These are phyloP conservation scores for Phrynocephalus guinanensis DNA, from an alignment of 2,797 vertebrate species.

Conservation along the genomic window DNA sequence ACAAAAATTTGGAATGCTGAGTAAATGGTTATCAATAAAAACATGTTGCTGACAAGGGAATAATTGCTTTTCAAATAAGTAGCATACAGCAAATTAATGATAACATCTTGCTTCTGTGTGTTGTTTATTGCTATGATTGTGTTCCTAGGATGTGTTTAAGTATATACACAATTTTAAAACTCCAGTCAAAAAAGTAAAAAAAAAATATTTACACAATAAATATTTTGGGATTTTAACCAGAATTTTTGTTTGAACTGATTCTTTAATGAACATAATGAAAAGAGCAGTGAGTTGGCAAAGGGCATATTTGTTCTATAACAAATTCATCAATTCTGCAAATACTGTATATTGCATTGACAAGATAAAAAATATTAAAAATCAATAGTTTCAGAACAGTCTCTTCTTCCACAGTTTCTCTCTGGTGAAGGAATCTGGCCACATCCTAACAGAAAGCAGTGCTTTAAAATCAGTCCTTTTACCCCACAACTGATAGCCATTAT, in stretches of 20 bases:
- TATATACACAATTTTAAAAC: constrained; percentile 87
- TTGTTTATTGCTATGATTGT: constrained; percentile 91
- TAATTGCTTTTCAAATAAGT: constrained; percentile 77
- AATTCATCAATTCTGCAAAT: constrained; percentile 56
- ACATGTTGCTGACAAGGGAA: constrained; percentile 82
- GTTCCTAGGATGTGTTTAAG: constrained; percentile 84
- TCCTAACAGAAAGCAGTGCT: constrained; percentile 41
- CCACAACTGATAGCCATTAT: constrained; percentile 31
- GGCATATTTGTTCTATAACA: constrained; percentile 45
- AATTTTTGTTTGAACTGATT: constrained; percentile 75
- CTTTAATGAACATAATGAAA: constrained; percentile 70
- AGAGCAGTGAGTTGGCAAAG: constrained; percentile 52
- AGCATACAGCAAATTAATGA: constrained; percentile 81
- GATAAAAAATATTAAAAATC: constrained; percentile 59
- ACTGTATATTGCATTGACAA: constrained; percentile 38
- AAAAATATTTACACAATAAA: constrained; percentile 86
- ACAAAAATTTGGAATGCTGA: constrained; percentile 97
- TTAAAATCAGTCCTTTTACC: neutral
- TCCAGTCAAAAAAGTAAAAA: constrained; percentile 77
- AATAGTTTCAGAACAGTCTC: constrained; percentile 40
- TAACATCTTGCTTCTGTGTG: constrained; percentile 83
- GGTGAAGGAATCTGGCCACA: neutral
- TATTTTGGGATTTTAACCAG: constrained; percentile 69
- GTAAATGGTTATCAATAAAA: constrained; percentile 86
- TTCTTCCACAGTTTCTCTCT: constrained; percentile 38